Conservation (phyloP, 1,140 invertebrate genomes). For the Paramacrobiotus metropolitanus region DNA sequence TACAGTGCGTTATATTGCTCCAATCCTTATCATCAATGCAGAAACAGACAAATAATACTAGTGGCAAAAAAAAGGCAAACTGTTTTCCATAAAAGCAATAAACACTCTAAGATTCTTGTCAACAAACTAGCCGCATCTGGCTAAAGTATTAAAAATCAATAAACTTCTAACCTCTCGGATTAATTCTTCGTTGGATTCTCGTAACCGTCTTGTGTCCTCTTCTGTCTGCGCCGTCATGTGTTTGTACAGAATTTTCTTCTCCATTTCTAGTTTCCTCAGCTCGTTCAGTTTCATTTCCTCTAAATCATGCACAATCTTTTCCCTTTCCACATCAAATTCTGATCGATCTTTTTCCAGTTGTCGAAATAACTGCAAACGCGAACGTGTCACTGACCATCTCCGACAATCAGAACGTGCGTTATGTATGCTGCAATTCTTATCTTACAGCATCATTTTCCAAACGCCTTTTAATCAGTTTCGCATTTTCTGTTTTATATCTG, state of each 20-base stretch:
- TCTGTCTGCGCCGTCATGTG: neutral
- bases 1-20: too few species aligned
- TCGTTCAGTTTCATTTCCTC: neutral
- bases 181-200: neutral
- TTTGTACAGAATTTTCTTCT: neutral
- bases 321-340: neutral
- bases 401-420: too few species aligned
- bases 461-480: neutral
- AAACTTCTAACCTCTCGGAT: neutral
- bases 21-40: too few species aligned
- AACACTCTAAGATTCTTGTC: neutral
- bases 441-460: constrained; percentile 4
- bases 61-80: too few species aligned
- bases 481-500: neutral
- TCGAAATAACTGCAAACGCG: too few species aligned
- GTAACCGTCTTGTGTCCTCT: neutral
- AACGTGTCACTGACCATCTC: too few species aligned
- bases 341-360: neutral
- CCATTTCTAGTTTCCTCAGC: constrained; percentile 1
- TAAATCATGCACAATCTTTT: neutral
- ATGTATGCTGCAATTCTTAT: too few species aligned
- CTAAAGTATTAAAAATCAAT: neutral
- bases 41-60: too few species aligned
- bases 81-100: too few species aligned
- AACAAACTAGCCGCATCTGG: neutral